These are phyloP conservation scores for Nesoenas mayeri DNA, from an alignment of 2,113 vertebrate genomes.

Conservation along the genomic window DNA sequence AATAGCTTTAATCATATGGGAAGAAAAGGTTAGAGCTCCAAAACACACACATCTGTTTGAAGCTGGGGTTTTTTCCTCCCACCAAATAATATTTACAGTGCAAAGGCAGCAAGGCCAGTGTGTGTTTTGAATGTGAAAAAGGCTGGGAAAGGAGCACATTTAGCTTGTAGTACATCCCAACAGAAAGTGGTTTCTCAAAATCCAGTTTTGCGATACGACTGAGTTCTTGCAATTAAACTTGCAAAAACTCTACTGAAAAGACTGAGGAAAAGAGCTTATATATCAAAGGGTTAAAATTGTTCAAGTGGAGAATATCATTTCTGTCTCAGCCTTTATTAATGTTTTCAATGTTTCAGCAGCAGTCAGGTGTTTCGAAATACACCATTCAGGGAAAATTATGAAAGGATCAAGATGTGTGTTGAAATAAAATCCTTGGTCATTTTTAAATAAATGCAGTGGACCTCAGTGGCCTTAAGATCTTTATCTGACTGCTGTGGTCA, in stretches of 20 bases:
- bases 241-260: conserved; percentile 18
- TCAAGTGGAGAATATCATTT: neutral
- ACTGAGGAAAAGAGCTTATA: neutral
- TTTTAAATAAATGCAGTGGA: neutral
- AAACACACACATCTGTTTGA: conserved; percentile 87
- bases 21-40: conserved; percentile 88
- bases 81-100: conserved; percentile 86
- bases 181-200: conserved; percentile 58
- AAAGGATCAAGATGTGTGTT: neutral
- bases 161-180: conserved; percentile 57
- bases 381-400: neutral
- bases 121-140: conserved; percentile 84
- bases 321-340: neutral
- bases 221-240: conserved; percentile 51
- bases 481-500: neutral
- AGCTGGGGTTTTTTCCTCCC: conserved; percentile 73
- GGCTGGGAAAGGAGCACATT: conserved; percentile 61
- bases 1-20: conserved; percentile 88
- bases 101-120: conserved; percentile 80
- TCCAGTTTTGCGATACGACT: neutral
- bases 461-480: neutral
- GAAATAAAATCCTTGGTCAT: neutral
- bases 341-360: neutral
- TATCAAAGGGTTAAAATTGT: conserved; percentile 45
- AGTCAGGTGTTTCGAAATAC: neutral